Evolutionary conservation across 1,140 invertebrate genomes (phyloP).

Genomic region (Lithobius niger): DNA sequence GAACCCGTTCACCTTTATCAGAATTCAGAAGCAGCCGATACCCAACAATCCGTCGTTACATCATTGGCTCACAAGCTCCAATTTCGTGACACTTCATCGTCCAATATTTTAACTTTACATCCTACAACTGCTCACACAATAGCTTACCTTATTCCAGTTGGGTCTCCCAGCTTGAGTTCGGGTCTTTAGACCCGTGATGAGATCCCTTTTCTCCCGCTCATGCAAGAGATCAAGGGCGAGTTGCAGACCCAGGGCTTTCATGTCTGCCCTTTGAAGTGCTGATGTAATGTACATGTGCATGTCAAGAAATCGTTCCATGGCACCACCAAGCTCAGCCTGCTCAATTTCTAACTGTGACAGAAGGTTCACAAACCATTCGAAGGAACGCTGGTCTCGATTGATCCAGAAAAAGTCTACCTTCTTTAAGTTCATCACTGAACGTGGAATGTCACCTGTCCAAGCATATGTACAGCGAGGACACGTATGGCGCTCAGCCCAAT

Average conservation of each 20-base stretch:
- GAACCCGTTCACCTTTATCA: no score
- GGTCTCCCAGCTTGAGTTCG: constrained; percentile 84
- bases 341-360: constrained; percentile 86
- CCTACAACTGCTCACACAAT: no score
- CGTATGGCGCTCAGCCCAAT: constrained; percentile 63
- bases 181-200: constrained; percentile 86
- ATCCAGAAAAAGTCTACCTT: constrained; percentile 98
- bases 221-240: constrained; percentile 80
- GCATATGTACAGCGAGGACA: constrained; percentile 75
- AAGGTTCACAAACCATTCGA: constrained; percentile 95
- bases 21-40: no score
- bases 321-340: constrained; percentile 70
- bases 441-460: constrained; percentile 66
- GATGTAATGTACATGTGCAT: constrained; percentile 98
- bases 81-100: no score
- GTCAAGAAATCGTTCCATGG: constrained; percentile 77
- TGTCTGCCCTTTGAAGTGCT: constrained; percentile 76
- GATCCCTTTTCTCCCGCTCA: constrained; percentile 81
- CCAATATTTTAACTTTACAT: no score
- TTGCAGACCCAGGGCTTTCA: constrained; percentile 87
- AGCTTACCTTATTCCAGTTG: constrained; percentile 78
- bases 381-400: constrained; percentile 87
- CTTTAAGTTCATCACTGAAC: constrained; percentile 67
- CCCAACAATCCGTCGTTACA: no score
- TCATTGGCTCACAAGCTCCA: no score